Evolutionary conservation across 2,113 vertebrate genomes (phyloP).

Genomic region (Balaeniceps rex): DNA sequence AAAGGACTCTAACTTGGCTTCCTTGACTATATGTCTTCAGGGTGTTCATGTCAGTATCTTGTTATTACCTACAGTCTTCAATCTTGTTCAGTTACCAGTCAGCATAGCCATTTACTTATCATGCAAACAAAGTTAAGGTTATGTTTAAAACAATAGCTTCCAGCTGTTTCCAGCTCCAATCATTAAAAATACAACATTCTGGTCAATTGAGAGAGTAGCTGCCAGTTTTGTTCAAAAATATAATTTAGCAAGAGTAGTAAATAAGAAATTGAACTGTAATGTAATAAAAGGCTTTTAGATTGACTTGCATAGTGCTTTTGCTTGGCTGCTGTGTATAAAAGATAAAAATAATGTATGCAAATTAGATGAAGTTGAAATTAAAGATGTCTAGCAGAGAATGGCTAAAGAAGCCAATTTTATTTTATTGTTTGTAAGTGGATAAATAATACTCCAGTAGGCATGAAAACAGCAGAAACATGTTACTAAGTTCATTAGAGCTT

Average conservation of each 20-base stretch:
- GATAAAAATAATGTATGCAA: conserved; percentile 70
- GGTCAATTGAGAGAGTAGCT: conserved; percentile 44
- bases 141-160: conserved; percentile 47
- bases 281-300: conserved; percentile 41
- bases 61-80: not conserved
- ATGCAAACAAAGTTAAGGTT: conserved; percentile 31
- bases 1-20: not conserved
- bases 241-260: conserved; percentile 19
- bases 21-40: not conserved
- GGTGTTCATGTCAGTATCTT: not conserved
- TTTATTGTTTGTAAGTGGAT: conserved; percentile 35
- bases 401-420: conserved; percentile 36
- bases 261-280: conserved; percentile 47
- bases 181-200: conserved; percentile 38
- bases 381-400: conserved; percentile 44
- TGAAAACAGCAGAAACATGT: not conserved
- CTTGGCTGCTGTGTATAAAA: conserved; percentile 55
- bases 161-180: conserved; percentile 7
- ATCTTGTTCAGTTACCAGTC: not conserved
- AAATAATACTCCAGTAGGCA: conserved; percentile 35
- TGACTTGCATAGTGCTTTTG: not conserved
- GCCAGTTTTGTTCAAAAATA: conserved; percentile 51
- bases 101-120: not conserved
- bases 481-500: not conserved
- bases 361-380: conserved; percentile 61